Conservation (phyloP, 35 echinoderm and acorn worm genomes). For the Holothuria glaberrima region DNA sequence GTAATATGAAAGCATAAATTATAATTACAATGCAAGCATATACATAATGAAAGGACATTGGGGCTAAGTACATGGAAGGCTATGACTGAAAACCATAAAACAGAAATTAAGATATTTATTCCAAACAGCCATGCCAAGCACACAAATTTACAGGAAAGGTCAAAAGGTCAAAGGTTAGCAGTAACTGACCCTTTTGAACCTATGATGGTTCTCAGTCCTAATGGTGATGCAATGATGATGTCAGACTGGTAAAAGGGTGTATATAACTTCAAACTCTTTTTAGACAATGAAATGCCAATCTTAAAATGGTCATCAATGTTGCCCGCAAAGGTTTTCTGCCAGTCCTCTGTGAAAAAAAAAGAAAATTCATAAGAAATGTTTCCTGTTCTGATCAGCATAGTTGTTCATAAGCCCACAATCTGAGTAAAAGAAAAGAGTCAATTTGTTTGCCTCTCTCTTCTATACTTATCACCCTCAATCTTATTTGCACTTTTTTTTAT, state of each 20-base stretch:
- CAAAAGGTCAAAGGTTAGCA: neutral
- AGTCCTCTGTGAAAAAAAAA: slow-evolving; percentile 76
- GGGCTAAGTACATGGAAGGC: no score
- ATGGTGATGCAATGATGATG: slow-evolving; percentile 95
- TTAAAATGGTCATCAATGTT: slow-evolving; percentile 98
- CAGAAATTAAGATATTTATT: neutral
- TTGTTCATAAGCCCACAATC: no score
- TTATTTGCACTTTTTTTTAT: no score
- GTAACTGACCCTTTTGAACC: slow-evolving; percentile 87
- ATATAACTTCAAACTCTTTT: slow-evolving; percentile 86
- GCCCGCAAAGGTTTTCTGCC: slow-evolving; percentile 86
- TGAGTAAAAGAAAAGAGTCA: no score
- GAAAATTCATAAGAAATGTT: neutral
- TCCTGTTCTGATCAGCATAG: neutral
- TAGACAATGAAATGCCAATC: slow-evolving; percentile 80
- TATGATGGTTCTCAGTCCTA: slow-evolving; percentile 91
- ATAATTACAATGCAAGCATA: no score
- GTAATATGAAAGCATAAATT: no score
- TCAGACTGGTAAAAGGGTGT: slow-evolving; percentile 90
- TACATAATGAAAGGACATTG: no score
- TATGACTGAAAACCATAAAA: no score
- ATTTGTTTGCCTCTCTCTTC: no score
- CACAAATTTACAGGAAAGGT: no score
- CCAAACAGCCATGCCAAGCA: neutral
- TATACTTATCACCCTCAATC: no score